Conservation (phyloP, 2,888 invertebrate species). For the Chalcosyrphus nemorum region DNA sequence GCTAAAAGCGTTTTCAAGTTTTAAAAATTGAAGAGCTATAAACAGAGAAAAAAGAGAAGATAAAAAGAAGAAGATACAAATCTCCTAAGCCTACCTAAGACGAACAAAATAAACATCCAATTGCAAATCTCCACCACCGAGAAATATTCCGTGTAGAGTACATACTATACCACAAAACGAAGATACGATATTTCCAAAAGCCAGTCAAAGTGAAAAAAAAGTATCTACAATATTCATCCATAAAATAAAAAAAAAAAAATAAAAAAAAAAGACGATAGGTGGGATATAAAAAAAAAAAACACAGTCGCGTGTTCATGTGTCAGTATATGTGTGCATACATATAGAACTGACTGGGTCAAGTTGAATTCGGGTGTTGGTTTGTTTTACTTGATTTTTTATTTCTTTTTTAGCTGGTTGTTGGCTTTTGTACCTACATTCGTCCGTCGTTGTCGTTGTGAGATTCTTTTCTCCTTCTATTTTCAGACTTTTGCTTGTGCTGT, state of each 20-base stretch:
- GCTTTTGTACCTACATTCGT: constrained; percentile 42
- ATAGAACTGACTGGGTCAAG: constrained; percentile 66
- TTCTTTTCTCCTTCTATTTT: constrained; percentile 15
- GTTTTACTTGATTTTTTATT: constrained; percentile 35
- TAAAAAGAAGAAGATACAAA: too few relatives aligned
- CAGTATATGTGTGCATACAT: constrained; percentile 16
- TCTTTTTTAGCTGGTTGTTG: constrained; percentile 44
- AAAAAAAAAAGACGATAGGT: constrained; percentile 16
- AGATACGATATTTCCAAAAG: constrained; percentile 8
- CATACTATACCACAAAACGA: neutral
- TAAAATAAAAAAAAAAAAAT: constrained; percentile 30
- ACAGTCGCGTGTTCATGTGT: constrained; percentile 6
- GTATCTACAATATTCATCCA: constrained; percentile 1
- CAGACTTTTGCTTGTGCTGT: neutral
- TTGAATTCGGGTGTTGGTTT: constrained; percentile 72
- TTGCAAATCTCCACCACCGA: constrained; percentile 1
- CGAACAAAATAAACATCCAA: neutral
- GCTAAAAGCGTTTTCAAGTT: too few relatives aligned
- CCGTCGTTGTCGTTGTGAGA: neutral
- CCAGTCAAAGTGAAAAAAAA: constrained; percentile 7
- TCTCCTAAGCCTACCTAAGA: neutral
- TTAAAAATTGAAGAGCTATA: too few relatives aligned
- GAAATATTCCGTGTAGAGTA: neutral
- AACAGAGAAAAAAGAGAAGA: too few relatives aligned
- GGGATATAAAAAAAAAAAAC: constrained; percentile 13